A percentile compares a stretch with the other conserved stretches of the same genome.
Evolutionary conservation across 2,888 invertebrate species (phyloP).

Genomic region (Holacanthella duospinosa): DNA sequence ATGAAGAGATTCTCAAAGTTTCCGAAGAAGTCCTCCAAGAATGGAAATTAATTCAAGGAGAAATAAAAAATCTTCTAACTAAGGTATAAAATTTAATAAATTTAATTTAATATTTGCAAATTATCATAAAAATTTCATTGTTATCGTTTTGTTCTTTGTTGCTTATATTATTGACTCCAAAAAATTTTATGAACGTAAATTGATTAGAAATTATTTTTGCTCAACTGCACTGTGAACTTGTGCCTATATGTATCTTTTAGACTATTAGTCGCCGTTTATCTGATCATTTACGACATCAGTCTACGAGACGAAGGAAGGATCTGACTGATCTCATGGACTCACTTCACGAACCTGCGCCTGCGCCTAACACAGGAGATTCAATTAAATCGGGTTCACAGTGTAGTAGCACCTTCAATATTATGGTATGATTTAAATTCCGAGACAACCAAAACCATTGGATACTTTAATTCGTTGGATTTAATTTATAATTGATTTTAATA

Average conservation of each 20-base stretch:
- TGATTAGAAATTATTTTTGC: not conserved
- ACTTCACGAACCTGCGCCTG: constrained; percentile 50
- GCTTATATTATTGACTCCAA: too few species aligned
- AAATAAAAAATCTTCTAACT: constrained; percentile 56
- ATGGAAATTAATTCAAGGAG: constrained; percentile 52
- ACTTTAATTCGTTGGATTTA: not conserved
- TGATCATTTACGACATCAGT: constrained; percentile 41
- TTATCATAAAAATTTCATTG: too few species aligned
- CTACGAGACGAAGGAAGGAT: constrained; percentile 58
- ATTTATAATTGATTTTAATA: too few species aligned
- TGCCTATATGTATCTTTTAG: constrained; percentile 11
- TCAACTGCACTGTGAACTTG: not conserved
- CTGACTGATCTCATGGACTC: constrained; percentile 64
- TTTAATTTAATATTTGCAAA: constrained; percentile 4
- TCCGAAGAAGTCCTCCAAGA: constrained; percentile 39
- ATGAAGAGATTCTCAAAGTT: constrained; percentile 19
- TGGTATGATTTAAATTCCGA: constrained; percentile 11
- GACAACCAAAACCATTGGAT: not conserved
- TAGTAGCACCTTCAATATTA: constrained; percentile 23
- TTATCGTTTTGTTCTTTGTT: too few species aligned
- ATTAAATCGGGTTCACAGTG: constrained; percentile 42
- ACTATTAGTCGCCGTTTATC: constrained; percentile 24
- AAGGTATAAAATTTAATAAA: constrained; percentile 46
- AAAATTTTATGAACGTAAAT: too few species aligned
- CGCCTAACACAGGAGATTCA: constrained; percentile 47